A percentile compares a stretch with the other conserved stretches of the same genome.
Evolutionary conservation across 2,888 invertebrate species (phyloP).

Genomic region (Sarcophaga variegata): DNA sequence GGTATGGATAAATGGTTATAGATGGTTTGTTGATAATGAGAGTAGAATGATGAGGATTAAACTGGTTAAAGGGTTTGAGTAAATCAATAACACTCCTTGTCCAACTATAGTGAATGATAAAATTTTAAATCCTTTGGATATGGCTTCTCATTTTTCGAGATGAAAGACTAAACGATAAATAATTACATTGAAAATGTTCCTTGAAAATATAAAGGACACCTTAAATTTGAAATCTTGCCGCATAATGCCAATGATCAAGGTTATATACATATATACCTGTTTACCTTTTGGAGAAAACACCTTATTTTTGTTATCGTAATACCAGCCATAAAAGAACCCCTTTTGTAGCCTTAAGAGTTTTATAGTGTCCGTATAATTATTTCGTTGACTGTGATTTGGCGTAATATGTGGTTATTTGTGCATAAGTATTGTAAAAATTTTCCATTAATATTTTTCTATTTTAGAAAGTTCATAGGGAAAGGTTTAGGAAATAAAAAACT

Average conservation of each 20-base stretch:
- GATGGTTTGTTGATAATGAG: conserved; percentile 52
- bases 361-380: conserved; percentile 8
- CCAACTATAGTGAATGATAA: background rate
- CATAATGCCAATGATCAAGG: too few relatives aligned
- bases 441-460: conserved; percentile 20
- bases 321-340: too few relatives aligned
- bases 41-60: conserved; percentile 52
- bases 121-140: background rate
- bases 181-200: too few relatives aligned
- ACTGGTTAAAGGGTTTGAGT: conserved; percentile 25
- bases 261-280: too few relatives aligned
- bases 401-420: conserved; percentile 1
- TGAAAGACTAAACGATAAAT: too few relatives aligned
- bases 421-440: conserved; percentile 29
- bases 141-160: too few relatives aligned
- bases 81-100: conserved; percentile 54
- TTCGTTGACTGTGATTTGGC: background rate
- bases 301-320: too few relatives aligned
- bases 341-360: background rate
- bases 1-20: conserved; percentile 65
- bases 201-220: too few relatives aligned
- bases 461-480: conserved; percentile 39
- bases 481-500: background rate
- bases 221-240: too few relatives aligned
- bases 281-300: too few relatives aligned